Evolutionary conservation across 2,113 vertebrate species (phyloP).

Genomic region (Colaptes auratus): DNA sequence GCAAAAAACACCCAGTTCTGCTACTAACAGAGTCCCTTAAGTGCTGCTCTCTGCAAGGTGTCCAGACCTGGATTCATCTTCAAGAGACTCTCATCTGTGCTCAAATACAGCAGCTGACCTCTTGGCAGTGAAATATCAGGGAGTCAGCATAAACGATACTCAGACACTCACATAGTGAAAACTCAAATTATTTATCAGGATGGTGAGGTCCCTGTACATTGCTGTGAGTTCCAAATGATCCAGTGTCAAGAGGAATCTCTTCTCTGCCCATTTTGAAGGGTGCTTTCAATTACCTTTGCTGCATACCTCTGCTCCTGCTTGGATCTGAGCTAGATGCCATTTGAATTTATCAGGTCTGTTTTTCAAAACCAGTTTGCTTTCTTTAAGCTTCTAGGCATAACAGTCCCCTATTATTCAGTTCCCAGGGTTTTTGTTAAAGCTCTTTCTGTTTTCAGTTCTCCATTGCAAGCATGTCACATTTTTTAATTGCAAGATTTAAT

Average conservation of each 20-base stretch:
- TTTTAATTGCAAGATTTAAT: neutral
- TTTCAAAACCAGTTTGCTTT: neutral
- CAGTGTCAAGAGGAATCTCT: neutral
- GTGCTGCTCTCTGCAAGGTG: constrained; percentile 52
- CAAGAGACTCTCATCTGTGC: constrained; percentile 46
- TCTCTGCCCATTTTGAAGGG: neutral
- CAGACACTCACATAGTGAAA: constrained; percentile 29
- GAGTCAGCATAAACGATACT: constrained; percentile 52
- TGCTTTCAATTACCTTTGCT: neutral
- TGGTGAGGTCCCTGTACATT: neutral
- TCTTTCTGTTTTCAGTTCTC: neutral
- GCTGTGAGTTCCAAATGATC: neutral
- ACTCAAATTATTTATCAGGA: constrained; percentile 19
- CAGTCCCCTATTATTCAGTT: neutral
- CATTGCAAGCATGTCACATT: neutral
- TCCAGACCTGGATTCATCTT: constrained; percentile 49
- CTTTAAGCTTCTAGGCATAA: neutral
- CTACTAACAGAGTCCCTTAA: constrained; percentile 49
- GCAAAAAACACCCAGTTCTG: constrained; percentile 1
- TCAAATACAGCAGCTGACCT: constrained; percentile 44
- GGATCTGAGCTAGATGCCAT: neutral
- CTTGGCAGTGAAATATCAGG: constrained; percentile 40
- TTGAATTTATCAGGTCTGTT: neutral
- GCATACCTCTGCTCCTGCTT: neutral
- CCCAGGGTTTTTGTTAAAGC: neutral